phyloP scores from a whole-genome alignment of 2,888 invertebrate species.

The Temnothorax rugatulus region DNA sequence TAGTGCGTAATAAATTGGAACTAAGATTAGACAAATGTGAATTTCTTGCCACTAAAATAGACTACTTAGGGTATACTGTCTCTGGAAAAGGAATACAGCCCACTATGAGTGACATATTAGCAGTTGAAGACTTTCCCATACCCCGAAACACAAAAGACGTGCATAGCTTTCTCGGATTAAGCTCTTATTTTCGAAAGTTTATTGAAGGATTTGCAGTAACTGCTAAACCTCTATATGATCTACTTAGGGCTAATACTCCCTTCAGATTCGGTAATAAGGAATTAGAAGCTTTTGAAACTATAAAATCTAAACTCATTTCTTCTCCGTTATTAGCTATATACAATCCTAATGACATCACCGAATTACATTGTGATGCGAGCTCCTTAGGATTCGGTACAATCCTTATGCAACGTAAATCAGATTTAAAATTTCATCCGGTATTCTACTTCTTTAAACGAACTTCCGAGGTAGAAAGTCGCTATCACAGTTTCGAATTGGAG shows the following conservation, averaged over 20 bases:
- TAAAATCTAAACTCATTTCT: background rate
- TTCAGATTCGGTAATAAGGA: background rate
- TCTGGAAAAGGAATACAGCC: background rate
- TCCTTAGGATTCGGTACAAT: slow-evolving; percentile 76
- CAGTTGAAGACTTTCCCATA: background rate
- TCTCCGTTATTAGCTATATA: background rate
- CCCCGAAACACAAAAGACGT: background rate
- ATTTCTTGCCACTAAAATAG: background rate
- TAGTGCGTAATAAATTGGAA: background rate
- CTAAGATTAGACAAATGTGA: background rate
- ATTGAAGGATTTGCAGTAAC: background rate
- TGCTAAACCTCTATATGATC: background rate
- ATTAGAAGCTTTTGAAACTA: background rate
- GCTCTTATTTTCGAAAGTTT: slow-evolving; percentile 17
- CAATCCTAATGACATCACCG: background rate
- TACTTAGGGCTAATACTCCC: no score
- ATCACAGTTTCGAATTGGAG: slow-evolving; percentile 76
- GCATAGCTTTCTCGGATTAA: background rate
- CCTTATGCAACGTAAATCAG: no score
- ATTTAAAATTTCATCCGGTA: slow-evolving; percentile 72
- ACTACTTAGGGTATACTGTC: background rate
- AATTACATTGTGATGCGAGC: no score
- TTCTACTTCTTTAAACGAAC: slow-evolving; percentile 79
- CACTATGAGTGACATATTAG: background rate
- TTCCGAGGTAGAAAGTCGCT: slow-evolving; percentile 71